These are phyloP conservation scores for Epinotia brunnichana DNA, from an alignment of 2,888 invertebrate genomes.

Conservation along the genomic window DNA sequence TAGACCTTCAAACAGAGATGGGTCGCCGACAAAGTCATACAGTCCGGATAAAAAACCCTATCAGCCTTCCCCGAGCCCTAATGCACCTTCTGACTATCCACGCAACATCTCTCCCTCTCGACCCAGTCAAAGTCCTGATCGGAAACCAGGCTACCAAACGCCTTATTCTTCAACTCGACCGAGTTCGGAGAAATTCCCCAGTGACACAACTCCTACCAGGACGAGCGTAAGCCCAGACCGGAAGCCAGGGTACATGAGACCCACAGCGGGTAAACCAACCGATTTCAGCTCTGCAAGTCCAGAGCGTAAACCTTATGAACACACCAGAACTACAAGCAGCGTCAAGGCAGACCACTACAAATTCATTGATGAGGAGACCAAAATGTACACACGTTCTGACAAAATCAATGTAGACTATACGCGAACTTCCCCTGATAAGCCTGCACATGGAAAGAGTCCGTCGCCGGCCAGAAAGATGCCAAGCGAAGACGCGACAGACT, in stretches of 20 bases:
- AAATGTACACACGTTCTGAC: slow-evolving; percentile 62
- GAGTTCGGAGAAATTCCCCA: slow-evolving; percentile 20
- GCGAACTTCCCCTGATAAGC: slow-evolving; percentile 40
- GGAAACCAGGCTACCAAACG: slow-evolving; percentile 48
- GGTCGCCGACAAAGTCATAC: slow-evolving; percentile 48
- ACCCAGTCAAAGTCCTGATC: slow-evolving; percentile 56
- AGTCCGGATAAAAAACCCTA: slow-evolving; percentile 56
- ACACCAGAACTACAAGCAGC: slow-evolving; percentile 53
- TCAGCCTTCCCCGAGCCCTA: slow-evolving; percentile 24
- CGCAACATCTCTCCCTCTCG: slow-evolving; percentile 48
- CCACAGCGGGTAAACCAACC: slow-evolving; percentile 54
- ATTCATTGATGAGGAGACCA: slow-evolving; percentile 76
- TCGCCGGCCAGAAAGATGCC: slow-evolving; percentile 55
- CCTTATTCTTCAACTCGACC: slow-evolving; percentile 24
- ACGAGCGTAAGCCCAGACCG: slow-evolving; percentile 57
- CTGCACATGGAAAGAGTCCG: slow-evolving; percentile 48
- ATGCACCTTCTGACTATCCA: slow-evolving; percentile 45
- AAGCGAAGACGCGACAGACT: slow-evolving; percentile 48
- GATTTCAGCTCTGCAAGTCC: slow-evolving; percentile 51
- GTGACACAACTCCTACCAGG: slow-evolving; percentile 48
- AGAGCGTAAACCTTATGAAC: slow-evolving; percentile 50
- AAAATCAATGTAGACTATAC: slow-evolving; percentile 44
- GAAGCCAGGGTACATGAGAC: slow-evolving; percentile 66
- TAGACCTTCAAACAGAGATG: slow-evolving; percentile 44
- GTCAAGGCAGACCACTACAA: slow-evolving; percentile 68